These are phyloP conservation scores for Takifugu bimaculatus DNA, from an alignment of 2,113 vertebrate species.

Conservation along the genomic window DNA sequence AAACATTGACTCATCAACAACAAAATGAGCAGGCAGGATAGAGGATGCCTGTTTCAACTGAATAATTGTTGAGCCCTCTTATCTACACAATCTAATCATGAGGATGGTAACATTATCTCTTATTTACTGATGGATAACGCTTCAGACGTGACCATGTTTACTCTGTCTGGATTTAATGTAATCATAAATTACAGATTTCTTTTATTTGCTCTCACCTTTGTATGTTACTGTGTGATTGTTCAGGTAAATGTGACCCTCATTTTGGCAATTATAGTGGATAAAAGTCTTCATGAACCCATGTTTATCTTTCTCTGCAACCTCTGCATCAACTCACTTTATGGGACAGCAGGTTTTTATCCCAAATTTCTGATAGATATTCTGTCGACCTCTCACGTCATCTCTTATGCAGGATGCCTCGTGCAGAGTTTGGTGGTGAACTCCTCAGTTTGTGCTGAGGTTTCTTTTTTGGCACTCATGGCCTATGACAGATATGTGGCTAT, in stretches of 20 bases:
- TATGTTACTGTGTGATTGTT: constrained; percentile 48
- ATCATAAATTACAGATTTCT: constrained; percentile 1
- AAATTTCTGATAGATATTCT: constrained; percentile 47
- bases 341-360: constrained; percentile 43
- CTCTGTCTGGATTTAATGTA: constrained; percentile 30
- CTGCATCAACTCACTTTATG: constrained; percentile 51
- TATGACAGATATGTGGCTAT: constrained; percentile 53
- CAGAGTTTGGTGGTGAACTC: constrained; percentile 47
- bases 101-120: neutral
- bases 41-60: too few relatives aligned
- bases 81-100: too few relatives aligned
- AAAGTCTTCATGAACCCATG: constrained; percentile 50
- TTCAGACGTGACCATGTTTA: constrained; percentile 31
- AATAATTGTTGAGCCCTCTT: too few relatives aligned
- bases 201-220: constrained; percentile 34
- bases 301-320: constrained; percentile 47
- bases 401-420: constrained; percentile 38
- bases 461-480: constrained; percentile 36
- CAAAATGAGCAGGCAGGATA: too few relatives aligned
- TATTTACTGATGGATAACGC: constrained; percentile 20
- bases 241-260: constrained; percentile 36
- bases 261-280: constrained; percentile 23
- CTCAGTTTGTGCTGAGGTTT: constrained; percentile 21
- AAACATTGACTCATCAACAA: too few relatives aligned
- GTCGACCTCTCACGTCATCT: constrained; percentile 27